phyloP scores from a whole-genome alignment of 1,140 invertebrate genomes.

The Paraescarpia echinospica region DNA sequence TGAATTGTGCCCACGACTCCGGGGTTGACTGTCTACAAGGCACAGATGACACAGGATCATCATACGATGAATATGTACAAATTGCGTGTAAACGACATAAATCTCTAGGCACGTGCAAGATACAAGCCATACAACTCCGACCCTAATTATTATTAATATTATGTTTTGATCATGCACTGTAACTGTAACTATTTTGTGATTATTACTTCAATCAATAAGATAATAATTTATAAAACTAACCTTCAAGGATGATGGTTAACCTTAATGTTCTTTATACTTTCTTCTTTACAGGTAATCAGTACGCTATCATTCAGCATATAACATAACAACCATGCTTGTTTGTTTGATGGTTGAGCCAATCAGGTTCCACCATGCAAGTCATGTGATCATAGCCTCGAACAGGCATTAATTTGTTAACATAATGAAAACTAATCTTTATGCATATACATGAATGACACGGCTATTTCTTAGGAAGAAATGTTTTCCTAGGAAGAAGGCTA shows the following conservation, averaged over 20 bases:
- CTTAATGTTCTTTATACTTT: no score
- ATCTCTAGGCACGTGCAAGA: not conserved
- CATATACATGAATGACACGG: not conserved
- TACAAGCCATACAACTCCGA: not conserved
- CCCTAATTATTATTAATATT: no score
- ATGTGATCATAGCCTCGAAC: not conserved
- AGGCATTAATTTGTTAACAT: not conserved
- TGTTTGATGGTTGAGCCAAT: not conserved
- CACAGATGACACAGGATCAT: not conserved
- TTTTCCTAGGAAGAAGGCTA: not conserved
- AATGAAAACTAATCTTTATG: not conserved
- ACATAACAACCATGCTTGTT: conserved; percentile 6
- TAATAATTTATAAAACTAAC: not conserved
- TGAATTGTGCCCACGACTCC: conserved; percentile 60
- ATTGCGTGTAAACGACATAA: not conserved
- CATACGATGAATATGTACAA: not conserved
- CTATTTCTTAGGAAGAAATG: not conserved
- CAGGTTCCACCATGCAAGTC: conserved; percentile 4
- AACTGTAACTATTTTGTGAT: no score
- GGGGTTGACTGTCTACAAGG: conserved; percentile 57
- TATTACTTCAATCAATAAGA: not conserved
- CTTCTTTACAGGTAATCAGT: no score
- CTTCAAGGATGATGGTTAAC: not conserved
- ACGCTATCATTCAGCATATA: not conserved
- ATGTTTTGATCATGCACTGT: no score